Percentiles rank a stretch among this genome's conserved stretches.
phyloP scores from a whole-genome alignment of 2,797 vertebrate species.

The Heliangelus exortis region DNA sequence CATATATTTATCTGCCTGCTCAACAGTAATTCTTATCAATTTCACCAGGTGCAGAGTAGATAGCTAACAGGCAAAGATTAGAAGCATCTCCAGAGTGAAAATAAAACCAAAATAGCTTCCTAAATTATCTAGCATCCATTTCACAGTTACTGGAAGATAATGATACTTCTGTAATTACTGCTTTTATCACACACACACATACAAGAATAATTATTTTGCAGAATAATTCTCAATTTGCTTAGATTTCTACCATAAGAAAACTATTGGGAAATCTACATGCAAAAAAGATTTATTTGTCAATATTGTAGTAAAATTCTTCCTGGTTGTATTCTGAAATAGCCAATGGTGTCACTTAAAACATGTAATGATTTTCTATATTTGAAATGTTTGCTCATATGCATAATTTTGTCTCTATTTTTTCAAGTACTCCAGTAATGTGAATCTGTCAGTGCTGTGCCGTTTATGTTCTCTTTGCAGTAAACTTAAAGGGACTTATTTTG shows the following conservation, averaged over 20 bases:
- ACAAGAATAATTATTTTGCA: neutral
- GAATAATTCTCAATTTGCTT: neutral
- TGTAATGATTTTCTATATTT: neutral
- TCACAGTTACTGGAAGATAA: neutral
- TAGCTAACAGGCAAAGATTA: neutral
- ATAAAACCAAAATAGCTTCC: neutral
- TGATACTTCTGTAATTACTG: neutral
- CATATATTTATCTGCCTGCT: neutral
- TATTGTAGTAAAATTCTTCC: neutral
- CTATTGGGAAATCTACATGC: neutral
- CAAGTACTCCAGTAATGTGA: neutral
- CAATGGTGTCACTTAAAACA: accelerated
- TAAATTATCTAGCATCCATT: neutral
- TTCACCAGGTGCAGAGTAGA: neutral
- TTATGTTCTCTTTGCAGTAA: neutral
- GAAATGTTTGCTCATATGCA: neutral
- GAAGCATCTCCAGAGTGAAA: neutral
- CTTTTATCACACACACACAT: neutral
- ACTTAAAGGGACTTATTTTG: neutral
- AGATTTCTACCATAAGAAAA: neutral
- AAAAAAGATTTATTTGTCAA: neutral
- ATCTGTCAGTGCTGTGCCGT: neutral
- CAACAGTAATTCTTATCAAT: neutral
- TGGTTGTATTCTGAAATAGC: neutral
- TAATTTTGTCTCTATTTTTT: neutral